These are phyloP conservation scores for Anas flavirostris DNA, from an alignment of 2,797 vertebrate species.

Conservation along the genomic window DNA sequence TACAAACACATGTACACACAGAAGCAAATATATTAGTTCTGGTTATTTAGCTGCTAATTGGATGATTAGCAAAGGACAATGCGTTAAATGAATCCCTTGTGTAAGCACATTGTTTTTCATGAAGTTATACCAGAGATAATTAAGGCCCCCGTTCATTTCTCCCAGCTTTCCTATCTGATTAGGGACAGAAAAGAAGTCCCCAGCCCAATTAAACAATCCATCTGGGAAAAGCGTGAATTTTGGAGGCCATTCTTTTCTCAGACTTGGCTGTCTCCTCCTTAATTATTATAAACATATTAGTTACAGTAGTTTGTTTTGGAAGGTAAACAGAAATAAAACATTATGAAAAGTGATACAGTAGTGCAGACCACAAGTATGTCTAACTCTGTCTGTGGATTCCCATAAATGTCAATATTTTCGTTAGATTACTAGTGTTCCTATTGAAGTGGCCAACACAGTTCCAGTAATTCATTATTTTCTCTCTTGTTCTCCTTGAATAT, in stretches of 20 bases:
- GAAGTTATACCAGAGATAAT: neutral
- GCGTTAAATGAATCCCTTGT: neutral
- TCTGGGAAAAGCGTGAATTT: slow-evolving; percentile 4
- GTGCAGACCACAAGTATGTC: slow-evolving; percentile 33
- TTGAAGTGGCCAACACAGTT: neutral
- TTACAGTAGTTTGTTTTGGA: slow-evolving; percentile 62
- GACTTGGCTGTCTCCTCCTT: neutral
- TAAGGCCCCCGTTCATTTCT: neutral
- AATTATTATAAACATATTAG: slow-evolving; percentile 48
- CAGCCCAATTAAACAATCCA: neutral
- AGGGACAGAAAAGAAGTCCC: slow-evolving; percentile 1
- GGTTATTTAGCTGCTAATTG: neutral
- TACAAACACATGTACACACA: too few relatives aligned
- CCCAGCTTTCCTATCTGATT: slow-evolving; percentile 5
- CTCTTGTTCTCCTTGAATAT: neutral
- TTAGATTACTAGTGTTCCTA: slow-evolving; percentile 15
- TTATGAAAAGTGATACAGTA: slow-evolving; percentile 53
- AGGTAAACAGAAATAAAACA: slow-evolving; percentile 62
- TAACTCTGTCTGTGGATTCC: slow-evolving; percentile 28
- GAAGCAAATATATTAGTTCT: neutral
- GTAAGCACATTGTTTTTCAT: neutral
- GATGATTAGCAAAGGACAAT: slow-evolving; percentile 15
- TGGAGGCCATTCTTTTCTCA: neutral
- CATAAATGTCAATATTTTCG: slow-evolving; percentile 59
- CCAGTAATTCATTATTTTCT: slow-evolving; percentile 39